Base-by-base conservation (phyloP, 2,797 vertebrate species). In the Argentina silus region DNA sequence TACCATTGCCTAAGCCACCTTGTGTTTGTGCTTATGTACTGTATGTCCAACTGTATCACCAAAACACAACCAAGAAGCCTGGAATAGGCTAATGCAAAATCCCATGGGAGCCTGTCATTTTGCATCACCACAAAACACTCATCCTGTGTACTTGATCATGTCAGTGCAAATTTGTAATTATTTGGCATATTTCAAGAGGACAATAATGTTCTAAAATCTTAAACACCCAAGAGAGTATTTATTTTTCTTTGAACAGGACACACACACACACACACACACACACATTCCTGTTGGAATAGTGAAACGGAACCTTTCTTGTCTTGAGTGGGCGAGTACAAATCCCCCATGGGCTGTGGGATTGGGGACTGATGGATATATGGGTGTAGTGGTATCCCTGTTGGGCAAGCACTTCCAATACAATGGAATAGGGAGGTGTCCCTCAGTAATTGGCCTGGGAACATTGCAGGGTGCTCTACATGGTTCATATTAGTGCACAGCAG, bases 311-410 rank as follows among this genome's bases (percentile, higher is more conserved):
- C 65, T 67, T 67, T 51, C 50, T 60, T 51, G 12, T 53, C 14
- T 68, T 62, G 17, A 68, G 57, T 43, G 57, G n/a, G 56, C 15
- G 12, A 62, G 19, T 67, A 36, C 17, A 60, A 12, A 51, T 69
- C 59, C 74, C 43, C 67, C 23, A 6, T 7, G 47, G 60, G 56
- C 60, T 51, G 48, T 56, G 67, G 67, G 55, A 53, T 43, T 65
- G 43, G 8, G 67, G 67, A 63, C 55, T 51, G 48, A 27, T 47
- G 55, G 59, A 45, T 50, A 67, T 63, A 64, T 75, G 69, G 77
- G 69, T 79, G 69, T 72, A 65, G 57, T 73, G 73, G 67, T 44
- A 8, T 81, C 51, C 73, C 79, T 60, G 70, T 59, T 66, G 74
- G 72, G 51, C 55, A 43, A 62, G 70, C 53, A 61, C 75, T 78